Conservation (phyloP, 2,888 invertebrate species). For the Cantharis lateralis region DNA sequence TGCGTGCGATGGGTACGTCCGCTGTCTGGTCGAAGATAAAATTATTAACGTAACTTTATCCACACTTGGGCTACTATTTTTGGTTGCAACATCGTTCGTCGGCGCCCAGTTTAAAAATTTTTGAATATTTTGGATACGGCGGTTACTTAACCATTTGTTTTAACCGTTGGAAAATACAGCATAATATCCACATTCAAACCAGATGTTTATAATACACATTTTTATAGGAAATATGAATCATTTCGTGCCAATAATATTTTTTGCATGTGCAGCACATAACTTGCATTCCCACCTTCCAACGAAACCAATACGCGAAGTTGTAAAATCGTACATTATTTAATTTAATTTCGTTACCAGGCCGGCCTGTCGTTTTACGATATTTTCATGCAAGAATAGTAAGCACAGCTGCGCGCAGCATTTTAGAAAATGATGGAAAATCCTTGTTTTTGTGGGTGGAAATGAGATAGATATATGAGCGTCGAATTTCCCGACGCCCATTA, state of each 20-base stretch:
- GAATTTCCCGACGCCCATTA: slow-evolving; percentile 71
- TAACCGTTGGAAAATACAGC: neutral
- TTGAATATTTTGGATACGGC: neutral
- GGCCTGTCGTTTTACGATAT: slow-evolving; percentile 1
- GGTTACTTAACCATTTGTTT: neutral
- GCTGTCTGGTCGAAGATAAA: neutral
- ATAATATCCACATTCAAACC: neutral
- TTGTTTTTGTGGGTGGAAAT: slow-evolving; percentile 41
- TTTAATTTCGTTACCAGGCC: slow-evolving; percentile 16
- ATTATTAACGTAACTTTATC: slow-evolving; percentile 48
- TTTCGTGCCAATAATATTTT: neutral
- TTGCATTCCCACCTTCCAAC: neutral
- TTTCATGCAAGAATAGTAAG: slow-evolving; percentile 22
- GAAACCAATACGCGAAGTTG: neutral
- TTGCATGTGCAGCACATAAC: neutral
- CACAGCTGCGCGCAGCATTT: slow-evolving; percentile 24
- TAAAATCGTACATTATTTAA: neutral
- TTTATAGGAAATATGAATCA: neutral
- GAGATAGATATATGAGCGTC: slow-evolving; percentile 54
- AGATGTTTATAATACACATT: neutral
- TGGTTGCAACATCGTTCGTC: slow-evolving; percentile 41
- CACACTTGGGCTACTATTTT: slow-evolving; percentile 47
- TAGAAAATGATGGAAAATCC: slow-evolving; percentile 40
- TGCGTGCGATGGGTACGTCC: too few relatives aligned
- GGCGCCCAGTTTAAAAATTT: slow-evolving; percentile 9